Percentiles rank a stretch among this genome's conserved stretches.
These are phyloP conservation scores for Melanotaenia maccullochi DNA, from an alignment of 2,797 vertebrate genomes.

Conservation along the genomic window DNA sequence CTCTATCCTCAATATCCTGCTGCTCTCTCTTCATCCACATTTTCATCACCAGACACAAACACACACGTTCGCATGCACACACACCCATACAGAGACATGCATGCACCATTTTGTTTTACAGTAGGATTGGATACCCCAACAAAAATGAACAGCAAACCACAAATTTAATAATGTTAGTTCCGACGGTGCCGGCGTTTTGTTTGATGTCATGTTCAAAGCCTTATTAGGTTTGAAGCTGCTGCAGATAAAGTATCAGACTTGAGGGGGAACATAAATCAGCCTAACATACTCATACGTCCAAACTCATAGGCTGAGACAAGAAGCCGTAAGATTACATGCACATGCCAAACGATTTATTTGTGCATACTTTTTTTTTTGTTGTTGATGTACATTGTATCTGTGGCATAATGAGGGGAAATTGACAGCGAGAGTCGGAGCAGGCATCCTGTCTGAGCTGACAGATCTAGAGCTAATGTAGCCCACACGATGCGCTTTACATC, in stretches of 20 bases:
- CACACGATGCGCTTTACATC: constrained; percentile 62
- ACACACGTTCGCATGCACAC: not conserved
- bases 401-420: constrained; percentile 31
- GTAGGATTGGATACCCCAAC: constrained; percentile 36
- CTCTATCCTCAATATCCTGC: constrained; percentile 63
- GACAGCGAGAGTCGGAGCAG: constrained; percentile 62
- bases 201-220: constrained; percentile 64
- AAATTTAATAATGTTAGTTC: constrained; percentile 60
- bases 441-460: constrained; percentile 67
- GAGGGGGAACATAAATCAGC: constrained; percentile 13
- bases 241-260: constrained; percentile 46
- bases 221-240: constrained; percentile 54
- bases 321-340: constrained; percentile 15
- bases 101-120: constrained; percentile 27
- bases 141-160: constrained; percentile 62
- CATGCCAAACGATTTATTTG: constrained; percentile 9
- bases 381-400: not conserved
- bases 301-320: constrained; percentile 16
- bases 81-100: constrained; percentile 2
- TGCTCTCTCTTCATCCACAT: constrained; percentile 61
- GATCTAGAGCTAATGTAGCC: constrained; percentile 68
- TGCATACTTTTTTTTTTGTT: constrained; percentile 20
- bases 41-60: constrained; percentile 40
- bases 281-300: constrained; percentile 20
- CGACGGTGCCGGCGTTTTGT: constrained; percentile 44